These are phyloP conservation scores for Ophioninae sp. DNA, from an alignment of 2,888 invertebrate genomes.

Conservation along the genomic window DNA sequence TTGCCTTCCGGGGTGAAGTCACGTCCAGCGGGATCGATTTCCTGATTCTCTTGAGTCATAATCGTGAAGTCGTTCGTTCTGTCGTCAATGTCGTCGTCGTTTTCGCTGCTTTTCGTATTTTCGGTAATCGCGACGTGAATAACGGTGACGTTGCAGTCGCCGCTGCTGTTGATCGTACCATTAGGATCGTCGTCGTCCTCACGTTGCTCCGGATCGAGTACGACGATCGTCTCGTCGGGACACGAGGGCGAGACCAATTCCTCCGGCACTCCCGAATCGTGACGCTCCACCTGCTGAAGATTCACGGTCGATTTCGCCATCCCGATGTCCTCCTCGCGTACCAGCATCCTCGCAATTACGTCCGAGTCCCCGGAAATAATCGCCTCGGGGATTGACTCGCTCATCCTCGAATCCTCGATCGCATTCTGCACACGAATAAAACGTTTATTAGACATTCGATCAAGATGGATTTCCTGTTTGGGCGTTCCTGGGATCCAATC, in stretches of 20 bases:
- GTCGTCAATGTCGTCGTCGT: constrained; percentile 54
- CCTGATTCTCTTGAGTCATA: constrained; percentile 46
- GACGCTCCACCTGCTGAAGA: constrained; percentile 73
- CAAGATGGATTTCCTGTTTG: not conserved
- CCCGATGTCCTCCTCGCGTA: constrained; percentile 45
- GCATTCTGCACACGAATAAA: constrained; percentile 51
- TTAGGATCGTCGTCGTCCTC: constrained; percentile 70
- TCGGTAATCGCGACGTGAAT: constrained; percentile 71
- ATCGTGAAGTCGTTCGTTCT: constrained; percentile 35
- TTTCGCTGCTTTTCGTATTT: constrained; percentile 16
- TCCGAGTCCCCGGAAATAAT: constrained; percentile 36
- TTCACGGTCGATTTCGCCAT: constrained; percentile 66
- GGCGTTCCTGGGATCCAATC: no score
- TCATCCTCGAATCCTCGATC: constrained; percentile 47
- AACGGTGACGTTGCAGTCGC: constrained; percentile 77
- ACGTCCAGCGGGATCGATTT: constrained; percentile 63
- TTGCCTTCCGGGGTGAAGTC: constrained; percentile 71
- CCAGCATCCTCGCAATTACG: constrained; percentile 45
- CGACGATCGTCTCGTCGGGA: constrained; percentile 29
- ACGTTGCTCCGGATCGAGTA: constrained; percentile 16
- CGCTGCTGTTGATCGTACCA: constrained; percentile 74
- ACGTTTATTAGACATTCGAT: not conserved
- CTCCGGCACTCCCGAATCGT: constrained; percentile 78
- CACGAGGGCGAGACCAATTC: constrained; percentile 73
- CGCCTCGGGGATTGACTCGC: constrained; percentile 37